Percentiles rank a stretch among this genome's conserved stretches.
phyloP scores from a whole-genome alignment of 2,888 invertebrate species.

The Acrocyrtus sp. region DNA sequence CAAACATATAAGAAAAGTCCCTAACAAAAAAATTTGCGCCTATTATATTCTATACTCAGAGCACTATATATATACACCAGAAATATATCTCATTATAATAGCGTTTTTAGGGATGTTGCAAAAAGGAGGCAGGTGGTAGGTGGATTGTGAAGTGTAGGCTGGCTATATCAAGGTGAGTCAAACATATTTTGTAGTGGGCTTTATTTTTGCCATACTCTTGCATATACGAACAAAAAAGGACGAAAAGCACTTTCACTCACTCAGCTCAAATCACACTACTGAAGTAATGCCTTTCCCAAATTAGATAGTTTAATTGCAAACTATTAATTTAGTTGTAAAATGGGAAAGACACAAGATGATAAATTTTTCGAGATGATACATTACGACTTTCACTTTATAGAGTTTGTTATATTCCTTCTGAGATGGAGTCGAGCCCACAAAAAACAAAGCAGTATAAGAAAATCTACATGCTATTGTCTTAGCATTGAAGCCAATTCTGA shows the following conservation, averaged over 20 bases:
- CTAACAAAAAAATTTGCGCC: not conserved
- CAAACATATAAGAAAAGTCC: not conserved
- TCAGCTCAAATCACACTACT: no score
- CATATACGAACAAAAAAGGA: constrained; percentile 12
- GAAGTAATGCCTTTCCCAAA: no score
- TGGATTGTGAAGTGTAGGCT: constrained; percentile 19
- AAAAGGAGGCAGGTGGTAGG: constrained; percentile 18
- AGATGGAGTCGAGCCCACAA: no score
- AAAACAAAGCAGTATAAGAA: no score
- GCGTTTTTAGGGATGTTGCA: constrained; percentile 27
- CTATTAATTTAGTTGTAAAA: no score
- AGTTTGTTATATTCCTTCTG: no score
- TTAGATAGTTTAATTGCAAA: no score
- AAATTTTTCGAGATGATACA: no score
- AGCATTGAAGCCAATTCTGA: no score
- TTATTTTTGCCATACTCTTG: not conserved
- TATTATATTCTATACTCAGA: no score
- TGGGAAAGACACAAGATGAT: no score
- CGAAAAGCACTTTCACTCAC: constrained; percentile 42
- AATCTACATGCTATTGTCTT: not conserved
- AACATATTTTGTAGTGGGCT: not conserved
- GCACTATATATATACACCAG: not conserved
- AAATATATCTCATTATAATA: not conserved
- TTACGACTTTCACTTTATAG: no score
- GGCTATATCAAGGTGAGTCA: constrained; percentile 41